Evolutionary conservation across 2,888 invertebrate species (phyloP).

Genomic region (Cyaniris semiargus): DNA sequence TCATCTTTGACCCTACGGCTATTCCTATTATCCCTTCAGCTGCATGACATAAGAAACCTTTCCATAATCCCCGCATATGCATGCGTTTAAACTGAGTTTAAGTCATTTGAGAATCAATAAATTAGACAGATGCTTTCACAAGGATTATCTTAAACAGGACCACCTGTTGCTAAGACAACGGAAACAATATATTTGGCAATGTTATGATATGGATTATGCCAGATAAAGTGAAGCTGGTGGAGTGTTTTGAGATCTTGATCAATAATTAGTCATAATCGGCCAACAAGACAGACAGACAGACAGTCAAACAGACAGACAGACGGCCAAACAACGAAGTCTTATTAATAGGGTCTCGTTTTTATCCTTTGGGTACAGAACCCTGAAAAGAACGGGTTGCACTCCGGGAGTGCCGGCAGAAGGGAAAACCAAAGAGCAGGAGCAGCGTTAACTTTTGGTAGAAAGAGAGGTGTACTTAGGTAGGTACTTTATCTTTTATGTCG

Average conservation of each 20-base stretch:
- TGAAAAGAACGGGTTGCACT: too few species aligned
- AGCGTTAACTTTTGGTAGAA: too few species aligned
- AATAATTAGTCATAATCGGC: too few species aligned
- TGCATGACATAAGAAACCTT: slow-evolving; percentile 31
- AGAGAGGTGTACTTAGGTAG: too few species aligned
- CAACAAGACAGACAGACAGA: too few species aligned
- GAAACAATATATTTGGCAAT: slow-evolving; percentile 61
- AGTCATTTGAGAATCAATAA: slow-evolving; percentile 55
- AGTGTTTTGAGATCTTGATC: slow-evolving; percentile 5
- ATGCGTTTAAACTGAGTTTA: slow-evolving; percentile 51
- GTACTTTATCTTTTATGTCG: too few species aligned
- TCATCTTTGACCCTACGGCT: neutral
- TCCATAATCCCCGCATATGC: slow-evolving; percentile 59
- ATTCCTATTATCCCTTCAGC: neutral
- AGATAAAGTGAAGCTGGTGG: slow-evolving; percentile 39
- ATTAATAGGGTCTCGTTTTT: too few species aligned
- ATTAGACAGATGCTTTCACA: slow-evolving; percentile 64
- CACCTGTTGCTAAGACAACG: slow-evolving; percentile 68
- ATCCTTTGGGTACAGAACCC: too few species aligned
- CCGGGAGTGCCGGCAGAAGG: too few species aligned
- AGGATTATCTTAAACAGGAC: slow-evolving; percentile 72
- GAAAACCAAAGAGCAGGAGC: too few species aligned
- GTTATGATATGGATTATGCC: slow-evolving; percentile 42
- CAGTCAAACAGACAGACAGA: too few species aligned
- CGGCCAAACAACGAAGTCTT: too few species aligned